Percentiles rank a stretch among this genome's conserved stretches.
These are phyloP conservation scores for Melanotaenia boesemani DNA, from an alignment of 2,797 vertebrate genomes.

Conservation along the genomic window DNA sequence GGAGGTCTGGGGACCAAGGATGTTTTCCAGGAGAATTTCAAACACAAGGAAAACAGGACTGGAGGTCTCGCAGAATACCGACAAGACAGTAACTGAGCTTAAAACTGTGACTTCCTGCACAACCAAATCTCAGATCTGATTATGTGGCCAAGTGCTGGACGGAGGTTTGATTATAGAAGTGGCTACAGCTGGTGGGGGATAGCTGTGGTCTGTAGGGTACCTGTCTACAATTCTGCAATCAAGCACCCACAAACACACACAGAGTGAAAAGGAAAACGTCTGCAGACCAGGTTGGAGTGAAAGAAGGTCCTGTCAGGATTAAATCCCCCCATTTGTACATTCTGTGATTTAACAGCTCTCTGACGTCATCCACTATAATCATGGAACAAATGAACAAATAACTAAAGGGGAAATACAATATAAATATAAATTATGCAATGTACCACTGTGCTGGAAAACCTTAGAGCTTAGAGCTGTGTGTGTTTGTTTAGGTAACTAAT, in stretches of 20 bases:
- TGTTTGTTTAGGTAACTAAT: constrained; percentile 11
- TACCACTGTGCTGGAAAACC: background rate
- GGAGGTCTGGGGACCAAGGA: no score
- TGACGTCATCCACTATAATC: background rate
- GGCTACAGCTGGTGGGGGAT: background rate
- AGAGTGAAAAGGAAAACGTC: background rate
- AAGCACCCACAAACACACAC: background rate
- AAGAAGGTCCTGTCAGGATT: background rate
- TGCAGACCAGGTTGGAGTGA: background rate
- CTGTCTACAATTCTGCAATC: background rate
- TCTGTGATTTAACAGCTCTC: background rate
- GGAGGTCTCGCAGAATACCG: background rate
- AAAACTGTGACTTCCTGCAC: background rate
- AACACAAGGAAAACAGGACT: no score
- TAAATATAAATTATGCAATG: background rate
- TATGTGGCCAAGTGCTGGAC: no score
- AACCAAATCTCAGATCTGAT: no score
- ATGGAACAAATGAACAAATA: background rate
- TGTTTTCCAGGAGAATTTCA: no score
- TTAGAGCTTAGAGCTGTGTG: background rate
- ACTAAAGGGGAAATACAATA: background rate
- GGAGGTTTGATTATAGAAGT: background rate
- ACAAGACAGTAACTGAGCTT: background rate
- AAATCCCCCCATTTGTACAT: background rate
- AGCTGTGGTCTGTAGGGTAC: background rate